Evolutionary conservation across 2,113 vertebrate genomes (phyloP), one percentile per base, ranked within the genome.

Genomic region (Acrocephalus kingi): DNA sequence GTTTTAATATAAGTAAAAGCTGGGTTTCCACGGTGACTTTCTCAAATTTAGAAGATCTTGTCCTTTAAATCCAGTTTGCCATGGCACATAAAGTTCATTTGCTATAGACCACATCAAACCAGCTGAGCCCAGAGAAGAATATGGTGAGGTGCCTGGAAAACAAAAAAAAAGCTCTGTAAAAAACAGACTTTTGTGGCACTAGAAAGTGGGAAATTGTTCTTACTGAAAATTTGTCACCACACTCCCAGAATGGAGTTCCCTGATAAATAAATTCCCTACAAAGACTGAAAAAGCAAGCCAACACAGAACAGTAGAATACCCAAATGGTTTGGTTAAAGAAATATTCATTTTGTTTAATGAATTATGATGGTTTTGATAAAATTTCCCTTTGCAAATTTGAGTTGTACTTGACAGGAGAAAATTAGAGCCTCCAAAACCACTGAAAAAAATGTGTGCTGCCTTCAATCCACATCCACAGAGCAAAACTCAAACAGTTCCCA

Each of bases 1-100:
- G 2, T 31, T 88, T 61, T 39, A 61, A 54, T 75, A 6, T 2
- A 63, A 87, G 59, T 6, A 30, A 62, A 93, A 93, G 31, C 56
- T 72, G 41, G 5, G 82, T 93, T 94, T 82, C 69, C 35, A 43
- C 4, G 5, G 58, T 43, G 49, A 46, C 54, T 96, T 91, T 63
- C 62, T 68, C 73, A 71, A 46, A 66, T 90, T 67, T 66, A 71
- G 81, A 43, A 72, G 41, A 64, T 86, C 89, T 95, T 94, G 75
- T 90, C 76, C 15, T 88, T 96, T 91, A 93, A 96, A 94, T 89
- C 41, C 81, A 74, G 41, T 95, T 95, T 93, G 35, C 82, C 41
- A 30, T 64, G 62, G 68, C 87, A 88, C 69, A 61, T 92, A 90
- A 87, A 95, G 61, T 43, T 89, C 48, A 59, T 88, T 91, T 91